Evolutionary conservation across 2,113 vertebrate genomes (phyloP).

Genomic region (Illadopsis cleaveri): DNA sequence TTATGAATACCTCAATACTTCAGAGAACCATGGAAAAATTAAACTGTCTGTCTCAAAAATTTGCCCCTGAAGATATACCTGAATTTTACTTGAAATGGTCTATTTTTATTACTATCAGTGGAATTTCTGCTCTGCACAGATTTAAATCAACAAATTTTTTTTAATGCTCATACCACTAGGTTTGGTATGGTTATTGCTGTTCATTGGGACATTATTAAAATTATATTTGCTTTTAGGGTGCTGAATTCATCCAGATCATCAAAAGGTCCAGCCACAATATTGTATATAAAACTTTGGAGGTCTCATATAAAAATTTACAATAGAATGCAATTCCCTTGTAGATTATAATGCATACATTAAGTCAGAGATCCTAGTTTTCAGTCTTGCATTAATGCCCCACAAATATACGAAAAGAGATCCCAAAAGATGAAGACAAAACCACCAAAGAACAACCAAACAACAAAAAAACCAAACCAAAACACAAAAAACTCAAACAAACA

Average conservation of each 20-base stretch:
- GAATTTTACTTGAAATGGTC: not conserved
- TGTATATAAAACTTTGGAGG: not conserved
- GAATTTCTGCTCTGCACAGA: not conserved
- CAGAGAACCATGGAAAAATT: not conserved
- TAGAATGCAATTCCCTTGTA: not conserved
- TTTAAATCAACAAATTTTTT: not conserved
- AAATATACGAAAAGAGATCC: accelerated
- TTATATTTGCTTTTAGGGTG: not conserved
- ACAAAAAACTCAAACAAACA: too few relatives aligned
- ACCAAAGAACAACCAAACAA: not conserved
- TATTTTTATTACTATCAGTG: not conserved
- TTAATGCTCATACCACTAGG: not conserved
- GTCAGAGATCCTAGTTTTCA: not conserved
- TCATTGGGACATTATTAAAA: not conserved
- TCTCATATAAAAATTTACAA: not conserved
- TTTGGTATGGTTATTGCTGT: not conserved
- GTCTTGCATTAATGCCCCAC: accelerated
- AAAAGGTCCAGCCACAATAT: not conserved
- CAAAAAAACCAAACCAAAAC: too few relatives aligned
- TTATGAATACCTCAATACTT: not conserved
- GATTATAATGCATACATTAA: not conserved
- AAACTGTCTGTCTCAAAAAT: not conserved
- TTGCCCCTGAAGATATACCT: not conserved
- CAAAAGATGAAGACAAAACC: not conserved
- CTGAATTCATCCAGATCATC: not conserved